Evolutionary conservation across 2,113 vertebrate species (phyloP).

Genomic region (Etheostoma cragini): DNA sequence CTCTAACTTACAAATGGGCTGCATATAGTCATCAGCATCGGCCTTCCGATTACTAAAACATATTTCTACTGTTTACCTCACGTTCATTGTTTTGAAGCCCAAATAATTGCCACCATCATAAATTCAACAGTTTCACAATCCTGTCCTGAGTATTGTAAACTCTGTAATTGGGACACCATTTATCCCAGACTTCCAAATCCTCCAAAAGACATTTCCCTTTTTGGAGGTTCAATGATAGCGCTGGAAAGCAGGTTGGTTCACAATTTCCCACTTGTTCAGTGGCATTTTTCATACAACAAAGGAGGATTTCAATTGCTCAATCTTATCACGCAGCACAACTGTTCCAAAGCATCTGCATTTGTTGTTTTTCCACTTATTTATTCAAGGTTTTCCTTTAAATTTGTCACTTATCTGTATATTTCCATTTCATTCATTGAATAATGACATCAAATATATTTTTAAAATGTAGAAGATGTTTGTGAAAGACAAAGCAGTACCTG

Average conservation of each 20-base stretch:
- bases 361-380: not conserved
- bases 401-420: not conserved
- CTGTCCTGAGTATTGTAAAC: too few species aligned
- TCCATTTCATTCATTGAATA: not conserved
- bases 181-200: not conserved
- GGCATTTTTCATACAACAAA: not conserved
- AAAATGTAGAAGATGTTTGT: not conserved
- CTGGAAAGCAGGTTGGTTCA: not conserved
- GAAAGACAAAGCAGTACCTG: conserved; percentile 81
- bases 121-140: too few species aligned
- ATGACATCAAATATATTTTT: not conserved
- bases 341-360: not conserved
- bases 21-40: not conserved
- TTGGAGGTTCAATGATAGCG: not conserved
- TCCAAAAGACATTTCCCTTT: not conserved
- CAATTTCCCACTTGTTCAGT: not conserved
- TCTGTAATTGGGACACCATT: not conserved
- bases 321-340: not conserved
- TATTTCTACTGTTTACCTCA: too few species aligned
- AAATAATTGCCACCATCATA: too few species aligned
- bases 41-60: too few species aligned
- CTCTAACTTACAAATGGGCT: not conserved
- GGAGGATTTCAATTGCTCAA: not conserved
- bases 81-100: too few species aligned
- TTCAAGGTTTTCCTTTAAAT: conserved; percentile 2